Evolutionary conservation across 23 tunicate genomes (phyloP).

Genomic region (Styela plicata): DNA sequence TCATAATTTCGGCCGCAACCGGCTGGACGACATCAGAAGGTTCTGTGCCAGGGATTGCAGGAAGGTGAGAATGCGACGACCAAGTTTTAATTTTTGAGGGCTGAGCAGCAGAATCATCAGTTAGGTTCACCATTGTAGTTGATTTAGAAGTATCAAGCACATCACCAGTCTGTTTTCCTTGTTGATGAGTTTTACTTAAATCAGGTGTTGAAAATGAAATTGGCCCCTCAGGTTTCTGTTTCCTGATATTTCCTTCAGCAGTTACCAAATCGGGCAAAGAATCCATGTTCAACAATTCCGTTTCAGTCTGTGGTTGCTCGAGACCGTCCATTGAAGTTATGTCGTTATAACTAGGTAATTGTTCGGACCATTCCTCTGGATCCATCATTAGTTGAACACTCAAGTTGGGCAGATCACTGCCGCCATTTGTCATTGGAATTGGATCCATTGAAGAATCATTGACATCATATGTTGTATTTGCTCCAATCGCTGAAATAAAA

Average conservation of each 20-base stretch:
- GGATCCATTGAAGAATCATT: not conserved
- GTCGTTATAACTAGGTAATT: not conserved
- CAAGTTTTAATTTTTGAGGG: conserved; percentile 52
- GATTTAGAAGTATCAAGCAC: conserved; percentile 1
- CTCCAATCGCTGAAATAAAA: not conserved
- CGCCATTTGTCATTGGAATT: not conserved
- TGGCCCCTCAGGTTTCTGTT: not conserved
- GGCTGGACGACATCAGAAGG: not conserved
- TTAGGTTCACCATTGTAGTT: not conserved
- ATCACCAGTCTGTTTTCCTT: not conserved
- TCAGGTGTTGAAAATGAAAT: conserved; percentile 15
- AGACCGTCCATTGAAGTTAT: not conserved
- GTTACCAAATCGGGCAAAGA: not conserved
- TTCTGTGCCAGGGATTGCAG: conserved; percentile 30
- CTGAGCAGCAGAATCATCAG: not conserved
- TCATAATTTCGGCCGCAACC: conserved; percentile 9
- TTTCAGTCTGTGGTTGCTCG: not conserved
- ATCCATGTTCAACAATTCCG: not conserved
- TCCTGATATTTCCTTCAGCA: not conserved
- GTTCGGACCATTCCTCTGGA: not conserved
- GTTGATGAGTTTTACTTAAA: not conserved
- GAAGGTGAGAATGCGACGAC: conserved; percentile 84
- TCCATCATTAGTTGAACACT: not conserved
- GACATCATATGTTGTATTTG: not conserved
- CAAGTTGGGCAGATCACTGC: not conserved